A percentile compares a stretch with the other conserved stretches of the same genome.
These are phyloP conservation scores for Heteractis magnifica DNA, from an alignment of 92 coral and sea anemone genomes.

Conservation along the genomic window DNA sequence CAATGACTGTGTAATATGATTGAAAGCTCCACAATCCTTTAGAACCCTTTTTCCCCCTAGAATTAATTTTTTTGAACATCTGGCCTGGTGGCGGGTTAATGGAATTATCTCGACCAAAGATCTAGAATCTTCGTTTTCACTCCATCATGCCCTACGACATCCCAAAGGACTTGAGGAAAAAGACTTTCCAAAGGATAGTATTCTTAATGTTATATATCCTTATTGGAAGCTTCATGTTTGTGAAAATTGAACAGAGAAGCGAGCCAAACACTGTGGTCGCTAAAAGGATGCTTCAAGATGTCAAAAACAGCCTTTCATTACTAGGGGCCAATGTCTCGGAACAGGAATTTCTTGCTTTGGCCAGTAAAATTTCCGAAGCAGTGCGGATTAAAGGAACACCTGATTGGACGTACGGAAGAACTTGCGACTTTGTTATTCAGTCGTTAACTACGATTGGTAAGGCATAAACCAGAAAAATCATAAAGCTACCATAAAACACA, in stretches of 20 bases:
- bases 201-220: conserved; percentile 25
- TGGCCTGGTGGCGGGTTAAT: background rate
- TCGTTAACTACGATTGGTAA: conserved; percentile 56
- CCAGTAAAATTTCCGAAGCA: conserved; percentile 22
- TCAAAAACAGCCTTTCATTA: conserved; percentile 28
- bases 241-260: conserved; percentile 30
- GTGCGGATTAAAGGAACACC: conserved; percentile 1
- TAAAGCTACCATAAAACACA: too few species aligned
- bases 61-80: background rate
- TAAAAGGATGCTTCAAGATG: conserved; percentile 24
- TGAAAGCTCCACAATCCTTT: background rate
- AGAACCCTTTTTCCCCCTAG: background rate
- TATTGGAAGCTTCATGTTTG: conserved; percentile 36
- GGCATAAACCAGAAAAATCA: background rate
- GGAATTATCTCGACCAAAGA: background rate
- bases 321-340: conserved; percentile 29
- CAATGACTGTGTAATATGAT: background rate
- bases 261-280: conserved; percentile 30
- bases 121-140: background rate
- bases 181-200: conserved; percentile 1
- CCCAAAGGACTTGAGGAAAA: conserved; percentile 8
- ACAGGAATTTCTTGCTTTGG: conserved; percentile 21
- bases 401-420: conserved; percentile 50
- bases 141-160: background rate
- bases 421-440: conserved; percentile 39